These are phyloP conservation scores for Oryctolagus cuniculus DNA, from an alignment of 2,113 vertebrate species.

Conservation along the genomic window mOryCun1.1 NC_091453.1:70905001-70905500, in stretches of 20 bases:
- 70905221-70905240: background rate
- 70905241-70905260: background rate
- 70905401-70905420: background rate
- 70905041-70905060: background rate
- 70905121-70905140: background rate
- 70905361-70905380: background rate
- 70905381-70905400: background rate
- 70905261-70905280: background rate
- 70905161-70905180: background rate
- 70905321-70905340: too few relatives aligned
- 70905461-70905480: background rate
- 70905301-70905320: background rate
- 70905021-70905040: background rate
- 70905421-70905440: background rate
- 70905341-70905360: background rate
- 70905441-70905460: background rate
- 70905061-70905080: background rate
- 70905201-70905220: background rate
- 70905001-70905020: background rate
- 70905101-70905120: background rate
- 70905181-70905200: background rate
- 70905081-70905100: background rate
- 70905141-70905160: background rate
- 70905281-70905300: background rate
- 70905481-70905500: background rate